Evolutionary conservation across 2,113 vertebrate species (phyloP).

Genomic region (Onychostoma macrolepis): DNA sequence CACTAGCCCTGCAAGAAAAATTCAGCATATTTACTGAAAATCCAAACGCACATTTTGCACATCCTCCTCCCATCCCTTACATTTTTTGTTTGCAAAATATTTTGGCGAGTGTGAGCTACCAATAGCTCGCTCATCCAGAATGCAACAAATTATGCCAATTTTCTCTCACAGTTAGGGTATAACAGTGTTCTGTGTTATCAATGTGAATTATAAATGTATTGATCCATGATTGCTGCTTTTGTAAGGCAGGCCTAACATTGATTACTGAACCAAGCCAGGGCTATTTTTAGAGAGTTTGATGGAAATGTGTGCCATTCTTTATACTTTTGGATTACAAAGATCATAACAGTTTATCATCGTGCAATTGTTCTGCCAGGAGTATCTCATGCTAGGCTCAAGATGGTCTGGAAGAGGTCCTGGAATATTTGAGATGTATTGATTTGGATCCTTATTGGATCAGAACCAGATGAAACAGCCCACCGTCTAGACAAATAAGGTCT

Average conservation of each 20-base stretch:
- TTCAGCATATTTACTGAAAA: slow-evolving; percentile 19
- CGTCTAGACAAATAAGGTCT: slow-evolving; percentile 10
- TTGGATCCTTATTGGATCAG: slow-evolving; percentile 27
- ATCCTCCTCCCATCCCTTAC: not conserved
- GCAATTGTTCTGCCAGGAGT: slow-evolving; percentile 24
- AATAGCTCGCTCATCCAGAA: not conserved
- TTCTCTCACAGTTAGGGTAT: not conserved
- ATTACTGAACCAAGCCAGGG: not conserved
- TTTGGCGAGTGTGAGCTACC: not conserved
- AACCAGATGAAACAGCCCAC: slow-evolving; percentile 22
- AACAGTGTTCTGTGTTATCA: not conserved
- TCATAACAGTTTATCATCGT: slow-evolving; percentile 39
- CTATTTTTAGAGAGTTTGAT: slow-evolving; percentile 14
- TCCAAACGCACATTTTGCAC: not conserved
- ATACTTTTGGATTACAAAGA: slow-evolving; percentile 39
- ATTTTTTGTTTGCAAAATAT: not conserved
- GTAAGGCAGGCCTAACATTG: not conserved
- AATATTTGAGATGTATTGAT: slow-evolving; percentile 35
- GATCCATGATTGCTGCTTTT: not conserved
- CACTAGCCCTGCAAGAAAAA: not conserved
- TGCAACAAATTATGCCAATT: not conserved
- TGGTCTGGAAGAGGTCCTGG: slow-evolving; percentile 19
- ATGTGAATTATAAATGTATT: slow-evolving; percentile 11
- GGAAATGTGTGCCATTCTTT: slow-evolving; percentile 32
- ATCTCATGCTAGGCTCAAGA: slow-evolving; percentile 27